Evolutionary conservation across 2,888 invertebrate genomes (phyloP).

Genomic region (Xanthia togata): DNA sequence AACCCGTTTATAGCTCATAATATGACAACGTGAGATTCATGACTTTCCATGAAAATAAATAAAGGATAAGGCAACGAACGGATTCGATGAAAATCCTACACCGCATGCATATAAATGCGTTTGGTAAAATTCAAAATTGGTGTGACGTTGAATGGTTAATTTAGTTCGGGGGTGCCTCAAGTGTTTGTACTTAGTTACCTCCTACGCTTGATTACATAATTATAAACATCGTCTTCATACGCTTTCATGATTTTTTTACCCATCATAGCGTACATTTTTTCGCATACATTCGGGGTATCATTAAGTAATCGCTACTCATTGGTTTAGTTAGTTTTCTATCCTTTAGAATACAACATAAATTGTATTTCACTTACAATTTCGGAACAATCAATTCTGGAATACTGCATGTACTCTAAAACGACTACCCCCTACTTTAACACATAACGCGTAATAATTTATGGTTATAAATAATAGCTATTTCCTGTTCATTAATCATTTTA

Average conservation of each 20-base stretch:
- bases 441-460: not conserved
- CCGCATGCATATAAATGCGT: conserved; percentile 81
- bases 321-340: not conserved
- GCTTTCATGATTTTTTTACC: conserved; percentile 11
- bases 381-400: not conserved
- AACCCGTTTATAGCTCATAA: conserved; percentile 76
- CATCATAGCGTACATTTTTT: conserved; percentile 1
- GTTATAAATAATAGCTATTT: conserved; percentile 3
- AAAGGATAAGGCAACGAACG: conserved; percentile 71
- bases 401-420: not conserved
- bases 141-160: conserved; percentile 69
- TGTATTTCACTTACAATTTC: not conserved
- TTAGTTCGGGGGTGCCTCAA: conserved; percentile 40
- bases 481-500: conserved; percentile 16
- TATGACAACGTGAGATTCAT: conserved; percentile 74
- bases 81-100: conserved; percentile 75
- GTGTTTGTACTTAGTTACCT: conserved; percentile 5
- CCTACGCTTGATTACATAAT: conserved; percentile 40
- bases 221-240: conserved; percentile 28
- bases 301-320: not conserved
- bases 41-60: conserved; percentile 78
- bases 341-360: not conserved
- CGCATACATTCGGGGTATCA: not conserved
- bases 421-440: not conserved
- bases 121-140: conserved; percentile 78